Evolutionary conservation across 2,113 vertebrate genomes (phyloP).

Genomic region (Hemichromis elongatus): DNA sequence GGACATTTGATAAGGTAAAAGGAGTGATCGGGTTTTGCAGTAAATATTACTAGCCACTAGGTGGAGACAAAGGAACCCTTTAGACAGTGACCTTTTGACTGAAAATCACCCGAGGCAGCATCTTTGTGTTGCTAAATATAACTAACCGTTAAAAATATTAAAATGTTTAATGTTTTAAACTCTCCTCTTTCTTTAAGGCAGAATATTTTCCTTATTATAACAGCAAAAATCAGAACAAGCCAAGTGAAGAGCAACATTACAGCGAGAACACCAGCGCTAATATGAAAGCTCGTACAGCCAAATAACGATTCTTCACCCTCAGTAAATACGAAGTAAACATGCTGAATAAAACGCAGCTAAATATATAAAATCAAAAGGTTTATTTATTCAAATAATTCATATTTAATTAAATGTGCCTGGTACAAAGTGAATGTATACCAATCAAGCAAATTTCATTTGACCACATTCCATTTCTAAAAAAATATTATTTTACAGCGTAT

Average conservation of each 20-base stretch:
- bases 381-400: not conserved
- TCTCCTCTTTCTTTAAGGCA: not conserved
- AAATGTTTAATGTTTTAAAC: not conserved
- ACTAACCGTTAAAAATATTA: not conserved
- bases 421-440: not conserved
- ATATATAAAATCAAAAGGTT: not conserved
- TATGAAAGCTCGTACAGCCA: not conserved
- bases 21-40: not conserved
- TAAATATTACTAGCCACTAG: not conserved
- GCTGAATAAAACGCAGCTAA: not conserved
- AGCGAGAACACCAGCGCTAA: not conserved
- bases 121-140: not conserved
- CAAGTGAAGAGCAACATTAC: not conserved
- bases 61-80: not conserved
- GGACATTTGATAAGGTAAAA: no score
- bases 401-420: not conserved
- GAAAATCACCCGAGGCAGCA: not conserved
- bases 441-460: not conserved
- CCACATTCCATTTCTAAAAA: not conserved
- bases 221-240: not conserved
- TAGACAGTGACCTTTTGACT: not conserved
- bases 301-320: not conserved
- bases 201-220: not conserved
- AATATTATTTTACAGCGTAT: not conserved
- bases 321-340: not conserved